A percentile compares a stretch with the other conserved stretches of the same genome.
These are phyloP conservation scores for Sapayoa aenigma DNA, from an alignment of 2,113 vertebrate genomes.

Conservation along the genomic window DNA sequence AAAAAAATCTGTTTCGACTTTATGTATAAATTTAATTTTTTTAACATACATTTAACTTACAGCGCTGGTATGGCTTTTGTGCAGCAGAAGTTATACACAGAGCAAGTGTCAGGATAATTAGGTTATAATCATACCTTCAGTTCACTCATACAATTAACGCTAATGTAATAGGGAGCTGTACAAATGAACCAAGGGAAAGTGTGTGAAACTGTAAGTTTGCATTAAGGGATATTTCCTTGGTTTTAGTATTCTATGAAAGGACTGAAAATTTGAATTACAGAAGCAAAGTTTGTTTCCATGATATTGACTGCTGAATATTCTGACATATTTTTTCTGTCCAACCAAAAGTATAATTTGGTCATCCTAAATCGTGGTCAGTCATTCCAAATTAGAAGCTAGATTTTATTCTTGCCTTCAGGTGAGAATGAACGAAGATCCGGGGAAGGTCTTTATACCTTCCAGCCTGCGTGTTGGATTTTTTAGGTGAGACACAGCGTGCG, in stretches of 20 bases:
- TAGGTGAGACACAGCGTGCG: no score
- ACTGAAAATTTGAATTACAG: background rate
- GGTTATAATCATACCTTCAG: background rate
- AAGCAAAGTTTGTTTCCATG: background rate
- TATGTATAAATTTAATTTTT: background rate
- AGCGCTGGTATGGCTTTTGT: background rate
- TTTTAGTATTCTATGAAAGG: background rate
- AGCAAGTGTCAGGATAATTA: background rate
- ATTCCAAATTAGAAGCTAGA: background rate
- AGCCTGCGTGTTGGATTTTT: no score
- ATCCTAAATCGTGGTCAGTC: background rate
- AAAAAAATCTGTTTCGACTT: background rate
- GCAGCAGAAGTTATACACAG: background rate
- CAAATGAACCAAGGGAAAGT: background rate
- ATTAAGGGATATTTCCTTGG: background rate
- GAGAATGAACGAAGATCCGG: no score
- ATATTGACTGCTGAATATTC: background rate
- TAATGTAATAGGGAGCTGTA: background rate
- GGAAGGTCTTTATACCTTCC: no score
- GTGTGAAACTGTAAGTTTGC: background rate
- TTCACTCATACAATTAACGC: background rate
- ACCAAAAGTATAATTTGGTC: background rate
- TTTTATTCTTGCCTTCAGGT: background rate
- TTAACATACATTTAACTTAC: background rate
- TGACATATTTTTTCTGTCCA: background rate